phyloP scores from a whole-genome alignment of 2,113 vertebrate genomes.

The Cebidichthys violaceus region DNA sequence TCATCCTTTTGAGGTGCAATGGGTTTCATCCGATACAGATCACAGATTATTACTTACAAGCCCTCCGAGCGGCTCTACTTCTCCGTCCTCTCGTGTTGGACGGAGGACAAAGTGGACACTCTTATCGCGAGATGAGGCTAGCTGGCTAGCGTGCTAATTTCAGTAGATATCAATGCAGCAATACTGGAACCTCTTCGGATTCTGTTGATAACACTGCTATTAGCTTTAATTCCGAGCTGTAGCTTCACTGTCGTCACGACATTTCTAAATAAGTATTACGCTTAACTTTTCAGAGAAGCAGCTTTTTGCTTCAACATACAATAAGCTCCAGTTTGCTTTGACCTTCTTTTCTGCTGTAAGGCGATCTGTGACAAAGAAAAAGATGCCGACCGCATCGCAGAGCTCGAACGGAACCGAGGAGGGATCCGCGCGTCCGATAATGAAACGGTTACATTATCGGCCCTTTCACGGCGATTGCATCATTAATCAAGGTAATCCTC shows the following conservation, averaged over 20 bases:
- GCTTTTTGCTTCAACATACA: not conserved
- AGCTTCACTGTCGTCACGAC: not conserved
- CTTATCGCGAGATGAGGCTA: too few relatives aligned
- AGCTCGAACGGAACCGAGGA: not conserved
- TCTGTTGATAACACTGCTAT: not conserved
- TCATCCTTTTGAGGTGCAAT: not conserved
- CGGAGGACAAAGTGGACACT: too few relatives aligned
- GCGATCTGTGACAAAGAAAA: not conserved
- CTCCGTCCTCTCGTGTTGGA: too few relatives aligned
- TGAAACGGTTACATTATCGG: not conserved
- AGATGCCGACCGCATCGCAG: not conserved
- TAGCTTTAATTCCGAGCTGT: not conserved
- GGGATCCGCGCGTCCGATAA: not conserved
- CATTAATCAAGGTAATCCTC: constrained; percentile 2
- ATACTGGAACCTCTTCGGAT: not conserved
- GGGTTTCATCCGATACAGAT: too few relatives aligned
- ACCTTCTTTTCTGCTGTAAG: not conserved
- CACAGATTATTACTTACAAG: too few relatives aligned
- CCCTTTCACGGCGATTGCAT: constrained; percentile 17
- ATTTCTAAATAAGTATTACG: not conserved
- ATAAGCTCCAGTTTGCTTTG: not conserved
- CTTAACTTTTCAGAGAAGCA: constrained; percentile 3
- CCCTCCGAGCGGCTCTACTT: too few relatives aligned
- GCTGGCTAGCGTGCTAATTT: not conserved
- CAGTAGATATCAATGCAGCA: not conserved